Evolutionary conservation across 1,140 invertebrate genomes (phyloP).

Genomic region (Forficula auricularia): DNA sequence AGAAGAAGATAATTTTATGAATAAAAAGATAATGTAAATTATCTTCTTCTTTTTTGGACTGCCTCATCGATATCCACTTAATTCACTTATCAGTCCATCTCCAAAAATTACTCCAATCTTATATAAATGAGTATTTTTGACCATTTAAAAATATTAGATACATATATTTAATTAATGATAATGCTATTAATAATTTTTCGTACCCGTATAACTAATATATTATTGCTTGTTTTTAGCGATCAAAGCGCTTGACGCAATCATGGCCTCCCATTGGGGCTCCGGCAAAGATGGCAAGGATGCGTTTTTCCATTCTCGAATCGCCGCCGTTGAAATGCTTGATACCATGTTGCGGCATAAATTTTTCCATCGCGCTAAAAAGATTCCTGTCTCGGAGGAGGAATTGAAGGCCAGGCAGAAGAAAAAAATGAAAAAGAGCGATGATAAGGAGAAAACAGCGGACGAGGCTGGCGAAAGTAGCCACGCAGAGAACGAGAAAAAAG

Average conservation of each 20-base stretch:
- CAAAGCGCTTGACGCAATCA: slow-evolving; percentile 77
- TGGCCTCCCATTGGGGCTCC: slow-evolving; percentile 82
- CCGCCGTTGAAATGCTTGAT: slow-evolving; percentile 65
- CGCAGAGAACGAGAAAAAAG: slow-evolving; percentile 28
- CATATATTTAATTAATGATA: slow-evolving; percentile 1
- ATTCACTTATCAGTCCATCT: too few species aligned
- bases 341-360: slow-evolving; percentile 79
- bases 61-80: too few species aligned
- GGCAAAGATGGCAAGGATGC: slow-evolving; percentile 42
- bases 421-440: slow-evolving; percentile 26
- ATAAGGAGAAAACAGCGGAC: slow-evolving; percentile 36
- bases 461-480: slow-evolving; percentile 27
- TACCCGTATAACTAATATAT: too few species aligned
- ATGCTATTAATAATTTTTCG: too few species aligned
- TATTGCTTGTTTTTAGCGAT: too few species aligned
- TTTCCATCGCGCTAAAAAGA: slow-evolving; percentile 86
- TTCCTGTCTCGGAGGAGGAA: slow-evolving; percentile 57
- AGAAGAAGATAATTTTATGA: too few species aligned
- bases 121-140: too few species aligned
- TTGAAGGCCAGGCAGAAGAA: slow-evolving; percentile 42
- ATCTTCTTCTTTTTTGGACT: too few species aligned
- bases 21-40: too few species aligned
- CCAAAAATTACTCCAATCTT: too few species aligned
- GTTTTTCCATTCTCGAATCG: slow-evolving; percentile 62
- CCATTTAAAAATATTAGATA: too few species aligned